Percentiles rank a stretch among this genome's conserved stretches.
Evolutionary conservation across 1,140 invertebrate species (phyloP).

Genomic region (Wasmannia auropunctata): DNA sequence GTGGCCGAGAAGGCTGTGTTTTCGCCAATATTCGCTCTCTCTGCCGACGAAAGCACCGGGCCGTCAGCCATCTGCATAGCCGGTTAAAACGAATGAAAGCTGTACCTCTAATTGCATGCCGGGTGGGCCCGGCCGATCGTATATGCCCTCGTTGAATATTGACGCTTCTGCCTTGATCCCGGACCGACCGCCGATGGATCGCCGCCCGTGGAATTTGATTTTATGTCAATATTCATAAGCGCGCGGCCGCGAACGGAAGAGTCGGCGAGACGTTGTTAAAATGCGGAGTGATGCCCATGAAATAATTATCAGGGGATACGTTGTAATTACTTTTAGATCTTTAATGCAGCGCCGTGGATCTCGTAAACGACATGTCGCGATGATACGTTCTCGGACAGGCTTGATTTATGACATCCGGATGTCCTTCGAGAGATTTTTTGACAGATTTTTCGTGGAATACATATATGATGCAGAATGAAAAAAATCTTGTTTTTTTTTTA

Average conservation of each 20-base stretch:
- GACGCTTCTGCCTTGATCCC: background rate
- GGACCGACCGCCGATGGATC: background rate
- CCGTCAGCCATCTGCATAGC: conserved; percentile 21
- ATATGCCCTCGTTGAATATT: background rate
- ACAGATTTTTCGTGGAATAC: background rate
- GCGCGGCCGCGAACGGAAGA: background rate
- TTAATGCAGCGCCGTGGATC: background rate
- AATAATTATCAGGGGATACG: conserved; percentile 31
- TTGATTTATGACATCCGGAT: background rate
- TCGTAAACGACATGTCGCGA: conserved; percentile 14
- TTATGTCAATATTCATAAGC: conserved; percentile 59
- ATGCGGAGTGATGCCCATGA: too few relatives aligned
- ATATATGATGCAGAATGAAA: too few relatives aligned
- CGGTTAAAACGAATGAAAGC: conserved; percentile 60
- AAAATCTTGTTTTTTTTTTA: background rate
- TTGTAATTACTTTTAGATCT: conserved; percentile 50
- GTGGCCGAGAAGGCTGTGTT: conserved; percentile 47
- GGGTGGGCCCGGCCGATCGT: conserved; percentile 1
- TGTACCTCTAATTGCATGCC: conserved; percentile 52
- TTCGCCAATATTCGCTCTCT: conserved; percentile 10
- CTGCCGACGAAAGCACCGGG: background rate
- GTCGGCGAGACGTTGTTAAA: background rate
- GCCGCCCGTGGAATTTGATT: conserved; percentile 21
- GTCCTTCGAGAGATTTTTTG: background rate
- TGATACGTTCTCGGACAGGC: background rate